Percentiles rank a stretch among this genome's conserved stretches.
Evolutionary conservation across 2,888 invertebrate genomes (phyloP).

Genomic region (Terebella lapidaria): DNA sequence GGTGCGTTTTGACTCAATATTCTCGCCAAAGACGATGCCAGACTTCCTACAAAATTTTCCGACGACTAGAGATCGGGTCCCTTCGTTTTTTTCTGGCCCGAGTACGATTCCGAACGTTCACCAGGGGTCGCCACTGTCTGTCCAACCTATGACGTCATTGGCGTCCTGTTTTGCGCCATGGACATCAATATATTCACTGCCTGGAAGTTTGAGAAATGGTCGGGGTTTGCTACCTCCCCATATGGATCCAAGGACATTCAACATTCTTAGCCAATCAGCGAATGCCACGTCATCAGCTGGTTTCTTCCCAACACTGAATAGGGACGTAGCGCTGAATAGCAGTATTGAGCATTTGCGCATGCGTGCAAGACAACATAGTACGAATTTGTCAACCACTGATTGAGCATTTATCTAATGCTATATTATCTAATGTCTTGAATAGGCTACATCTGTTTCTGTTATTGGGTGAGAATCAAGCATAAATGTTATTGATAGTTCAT

Average conservation of each 20-base stretch:
- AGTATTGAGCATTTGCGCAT: slow-evolving; percentile 64
- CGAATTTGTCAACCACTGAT: too few relatives aligned
- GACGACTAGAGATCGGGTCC: too few relatives aligned
- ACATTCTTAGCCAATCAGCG: background rate
- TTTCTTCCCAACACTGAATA: background rate
- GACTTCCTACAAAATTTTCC: too few relatives aligned
- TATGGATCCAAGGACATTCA: background rate
- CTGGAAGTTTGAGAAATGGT: background rate
- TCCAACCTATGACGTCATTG: background rate
- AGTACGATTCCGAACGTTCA: background rate
- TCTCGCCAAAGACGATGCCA: too few relatives aligned
- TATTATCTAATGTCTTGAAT: too few relatives aligned
- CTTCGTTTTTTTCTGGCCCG: too few relatives aligned
- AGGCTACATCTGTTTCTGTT: too few relatives aligned
- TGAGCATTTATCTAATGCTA: too few relatives aligned
- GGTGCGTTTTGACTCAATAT: too few relatives aligned
- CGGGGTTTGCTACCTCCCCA: background rate
- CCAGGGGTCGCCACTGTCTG: background rate
- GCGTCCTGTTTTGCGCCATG: background rate
- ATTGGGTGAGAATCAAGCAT: too few relatives aligned
- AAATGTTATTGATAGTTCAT: too few relatives aligned
- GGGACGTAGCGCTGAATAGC: slow-evolving; percentile 45
- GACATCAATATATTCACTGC: background rate
- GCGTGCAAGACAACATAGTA: slow-evolving; percentile 31
- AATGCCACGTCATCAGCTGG: background rate